These are phyloP conservation scores for Perognathus longimembris DNA, from an alignment of 2,113 vertebrate genomes.

Conservation along the genomic window DNA sequence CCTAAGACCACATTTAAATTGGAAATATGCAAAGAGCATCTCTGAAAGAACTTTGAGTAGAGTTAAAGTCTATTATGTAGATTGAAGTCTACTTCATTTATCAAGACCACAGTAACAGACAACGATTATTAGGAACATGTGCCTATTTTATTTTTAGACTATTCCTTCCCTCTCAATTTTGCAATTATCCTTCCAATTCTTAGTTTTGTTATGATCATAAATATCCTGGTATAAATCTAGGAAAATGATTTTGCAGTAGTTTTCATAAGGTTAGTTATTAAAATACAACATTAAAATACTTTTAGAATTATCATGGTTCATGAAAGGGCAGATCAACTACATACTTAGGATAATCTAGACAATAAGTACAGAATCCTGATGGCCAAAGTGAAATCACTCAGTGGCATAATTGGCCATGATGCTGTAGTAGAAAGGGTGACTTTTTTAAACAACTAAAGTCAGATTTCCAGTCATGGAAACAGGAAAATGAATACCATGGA, in stretches of 20 bases:
- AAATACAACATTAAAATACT: slow-evolving; percentile 8
- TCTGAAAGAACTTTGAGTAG: slow-evolving; percentile 34
- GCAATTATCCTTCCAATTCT: slow-evolving; percentile 13
- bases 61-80: slow-evolving; percentile 51
- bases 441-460: background rate
- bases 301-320: slow-evolving; percentile 24
- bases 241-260: slow-evolving; percentile 54
- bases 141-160: slow-evolving; percentile 41
- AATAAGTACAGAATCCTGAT: slow-evolving; percentile 30
- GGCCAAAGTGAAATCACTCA: slow-evolving; percentile 43
- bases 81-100: background rate
- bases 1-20: slow-evolving; percentile 37
- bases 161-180: background rate
- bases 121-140: background rate
- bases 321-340: background rate
- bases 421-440: too few relatives aligned
- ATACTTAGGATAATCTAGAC: slow-evolving; percentile 52
- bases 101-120: background rate
- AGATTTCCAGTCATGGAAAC: background rate
- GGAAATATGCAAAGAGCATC: slow-evolving; percentile 37
- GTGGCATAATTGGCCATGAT: background rate
- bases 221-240: slow-evolving; percentile 50
- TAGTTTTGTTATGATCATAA: background rate
- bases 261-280: slow-evolving; percentile 50
- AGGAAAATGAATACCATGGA: too few relatives aligned